Percentiles rank a stretch among this genome's conserved stretches.
phyloP scores from a whole-genome alignment of 2,888 invertebrate species.

The Fissipunctia ypsillon region DNA sequence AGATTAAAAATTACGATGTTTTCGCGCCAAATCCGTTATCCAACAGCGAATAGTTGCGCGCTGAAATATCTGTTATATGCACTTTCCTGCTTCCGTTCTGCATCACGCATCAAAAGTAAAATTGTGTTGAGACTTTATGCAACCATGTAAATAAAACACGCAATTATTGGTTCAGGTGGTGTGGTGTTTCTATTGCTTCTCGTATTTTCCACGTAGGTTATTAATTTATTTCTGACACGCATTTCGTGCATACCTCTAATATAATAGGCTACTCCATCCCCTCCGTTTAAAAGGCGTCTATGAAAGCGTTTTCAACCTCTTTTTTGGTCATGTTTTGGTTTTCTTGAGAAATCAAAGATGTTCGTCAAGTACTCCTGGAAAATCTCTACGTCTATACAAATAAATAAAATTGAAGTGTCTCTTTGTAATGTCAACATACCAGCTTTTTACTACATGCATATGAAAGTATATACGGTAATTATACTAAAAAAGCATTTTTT shows the following conservation, averaged over 20 bases:
- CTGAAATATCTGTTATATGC: slow-evolving; percentile 54
- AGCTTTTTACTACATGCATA: too few species aligned
- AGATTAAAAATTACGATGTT: slow-evolving; percentile 34
- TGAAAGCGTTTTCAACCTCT: not conserved
- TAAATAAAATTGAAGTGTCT: too few species aligned
- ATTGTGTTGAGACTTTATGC: slow-evolving; percentile 70
- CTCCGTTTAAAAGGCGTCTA: not conserved
- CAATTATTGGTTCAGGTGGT: slow-evolving; percentile 62
- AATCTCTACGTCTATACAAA: too few species aligned
- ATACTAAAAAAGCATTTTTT: too few species aligned
- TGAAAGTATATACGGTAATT: too few species aligned
- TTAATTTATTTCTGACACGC: slow-evolving; percentile 41
- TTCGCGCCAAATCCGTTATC: slow-evolving; percentile 66
- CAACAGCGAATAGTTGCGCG: slow-evolving; percentile 63
- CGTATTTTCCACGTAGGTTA: slow-evolving; percentile 35
- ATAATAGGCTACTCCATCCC: not conserved
- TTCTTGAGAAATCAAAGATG: not conserved
- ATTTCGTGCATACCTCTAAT: slow-evolving; percentile 17
- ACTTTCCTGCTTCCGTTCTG: slow-evolving; percentile 83
- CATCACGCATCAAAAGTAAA: slow-evolving; percentile 73
- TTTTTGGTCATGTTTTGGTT: not conserved
- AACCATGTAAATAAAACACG: slow-evolving; percentile 80
- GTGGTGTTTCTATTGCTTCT: slow-evolving; percentile 39
- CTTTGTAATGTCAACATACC: too few species aligned
- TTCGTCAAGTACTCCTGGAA: not conserved